These are phyloP conservation scores for Budorcas taxicolor DNA, from an alignment of 2,113 vertebrate genomes.

Conservation along the genomic window DNA sequence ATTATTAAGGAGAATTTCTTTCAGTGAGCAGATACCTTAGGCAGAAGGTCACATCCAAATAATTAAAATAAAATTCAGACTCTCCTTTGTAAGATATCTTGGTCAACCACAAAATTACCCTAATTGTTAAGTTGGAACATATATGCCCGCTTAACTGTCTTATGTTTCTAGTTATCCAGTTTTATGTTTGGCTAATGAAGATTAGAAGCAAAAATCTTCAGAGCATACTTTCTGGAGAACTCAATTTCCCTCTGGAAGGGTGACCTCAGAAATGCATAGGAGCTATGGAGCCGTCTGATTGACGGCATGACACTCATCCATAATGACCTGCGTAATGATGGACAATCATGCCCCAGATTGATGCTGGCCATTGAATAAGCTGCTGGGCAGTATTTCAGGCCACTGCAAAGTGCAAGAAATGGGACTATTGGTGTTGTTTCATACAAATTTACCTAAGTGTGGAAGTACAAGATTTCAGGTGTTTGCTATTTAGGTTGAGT, in stretches of 20 bases:
- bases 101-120: neutral
- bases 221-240: neutral
- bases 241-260: neutral
- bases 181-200: slow-evolving; percentile 30
- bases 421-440: neutral
- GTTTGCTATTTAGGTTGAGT: neutral
- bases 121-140: neutral
- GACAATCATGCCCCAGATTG: slow-evolving; percentile 26
- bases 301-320: neutral
- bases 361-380: slow-evolving; percentile 20
- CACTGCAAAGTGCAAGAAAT: neutral
- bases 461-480: neutral
- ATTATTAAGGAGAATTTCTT: neutral
- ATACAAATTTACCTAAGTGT: neutral
- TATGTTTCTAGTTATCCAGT: neutral
- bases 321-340: neutral
- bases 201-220: neutral
- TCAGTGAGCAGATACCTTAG: neutral
- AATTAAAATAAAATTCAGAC: neutral
- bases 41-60: neutral
- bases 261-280: neutral
- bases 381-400: slow-evolving; percentile 29
- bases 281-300: neutral
- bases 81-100: neutral
- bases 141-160: neutral